A percentile compares a stretch with the other conserved stretches of the same genome.
Evolutionary conservation across 2,888 invertebrate species (phyloP).

Genomic region (Epistrophe eligans): DNA sequence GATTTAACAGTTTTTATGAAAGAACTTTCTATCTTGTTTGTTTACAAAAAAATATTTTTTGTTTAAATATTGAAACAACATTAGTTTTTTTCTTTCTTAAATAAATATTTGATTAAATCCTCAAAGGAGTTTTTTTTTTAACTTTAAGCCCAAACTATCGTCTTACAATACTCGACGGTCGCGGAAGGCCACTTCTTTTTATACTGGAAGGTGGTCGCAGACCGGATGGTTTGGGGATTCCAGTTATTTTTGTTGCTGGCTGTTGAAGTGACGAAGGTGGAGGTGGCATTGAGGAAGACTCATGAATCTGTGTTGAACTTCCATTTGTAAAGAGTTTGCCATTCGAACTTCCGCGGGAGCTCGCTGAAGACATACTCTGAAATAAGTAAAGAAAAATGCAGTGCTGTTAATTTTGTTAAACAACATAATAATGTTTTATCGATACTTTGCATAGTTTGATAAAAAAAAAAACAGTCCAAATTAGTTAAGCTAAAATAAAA

Average conservation of each 20-base stretch:
- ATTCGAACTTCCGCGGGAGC: slow-evolving; percentile 80
- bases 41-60: slow-evolving; percentile 69
- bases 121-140: slow-evolving; percentile 24
- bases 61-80: slow-evolving; percentile 62
- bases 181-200: slow-evolving; percentile 83
- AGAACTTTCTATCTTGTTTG: slow-evolving; percentile 47
- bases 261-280: slow-evolving; percentile 41
- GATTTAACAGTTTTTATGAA: slow-evolving; percentile 32
- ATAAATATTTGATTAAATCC: slow-evolving; percentile 44
- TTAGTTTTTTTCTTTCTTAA: slow-evolving; percentile 47
- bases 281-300: slow-evolving; percentile 58
- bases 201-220: slow-evolving; percentile 81
- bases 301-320: slow-evolving; percentile 51
- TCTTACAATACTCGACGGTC: slow-evolving; percentile 80
- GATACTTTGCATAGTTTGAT: no score
- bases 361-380: slow-evolving; percentile 83
- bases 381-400: slow-evolving; percentile 34
- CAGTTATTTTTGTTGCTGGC: slow-evolving; percentile 79
- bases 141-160: slow-evolving; percentile 78
- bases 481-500: neutral
- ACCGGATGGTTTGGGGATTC: slow-evolving; percentile 82
- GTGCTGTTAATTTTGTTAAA: neutral
- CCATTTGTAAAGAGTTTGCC: slow-evolving; percentile 67
- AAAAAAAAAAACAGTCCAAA: no score
- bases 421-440: no score